Conservation (phyloP, 2,888 invertebrate species). For the Eupithecia abbreviata region DNA sequence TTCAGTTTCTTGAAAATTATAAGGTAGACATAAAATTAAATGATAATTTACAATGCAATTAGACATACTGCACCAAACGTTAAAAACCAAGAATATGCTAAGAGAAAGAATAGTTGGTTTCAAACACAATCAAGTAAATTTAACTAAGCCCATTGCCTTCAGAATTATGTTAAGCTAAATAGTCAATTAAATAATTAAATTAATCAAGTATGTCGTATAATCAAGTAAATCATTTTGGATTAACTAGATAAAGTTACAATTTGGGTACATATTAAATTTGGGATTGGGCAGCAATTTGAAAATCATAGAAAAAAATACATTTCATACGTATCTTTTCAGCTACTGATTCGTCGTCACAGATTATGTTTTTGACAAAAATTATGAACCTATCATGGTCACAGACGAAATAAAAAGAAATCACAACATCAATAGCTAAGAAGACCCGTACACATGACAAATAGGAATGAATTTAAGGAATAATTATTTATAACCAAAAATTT, state of each 20-base stretch:
- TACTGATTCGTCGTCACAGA: slow-evolving; percentile 41
- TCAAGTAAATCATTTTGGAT: slow-evolving; percentile 52
- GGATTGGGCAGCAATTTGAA: slow-evolving; percentile 63
- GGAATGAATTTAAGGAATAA: slow-evolving; percentile 38
- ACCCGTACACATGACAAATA: slow-evolving; percentile 25
- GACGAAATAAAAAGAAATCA: slow-evolving; percentile 8
- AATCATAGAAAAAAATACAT: slow-evolving; percentile 25
- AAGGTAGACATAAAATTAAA: slow-evolving; percentile 71
- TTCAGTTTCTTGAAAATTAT: slow-evolving; percentile 64
- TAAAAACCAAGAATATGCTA: slow-evolving; percentile 78
- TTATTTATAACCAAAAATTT: background rate
- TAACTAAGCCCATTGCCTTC: slow-evolving; percentile 80
- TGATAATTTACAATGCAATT: slow-evolving; percentile 83
- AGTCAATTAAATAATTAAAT: slow-evolving; percentile 31
- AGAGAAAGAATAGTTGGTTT: slow-evolving; percentile 69
- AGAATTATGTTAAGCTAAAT: slow-evolving; percentile 67
- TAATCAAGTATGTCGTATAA: slow-evolving; percentile 59
- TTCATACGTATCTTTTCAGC: slow-evolving; percentile 51
- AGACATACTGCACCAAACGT: slow-evolving; percentile 83
- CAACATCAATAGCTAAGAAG: slow-evolving; percentile 42
- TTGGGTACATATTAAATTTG: slow-evolving; percentile 38
- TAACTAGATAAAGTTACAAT: slow-evolving; percentile 47
- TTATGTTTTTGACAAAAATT: slow-evolving; percentile 15
- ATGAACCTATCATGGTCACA: background rate
- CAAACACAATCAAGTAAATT: slow-evolving; percentile 70